A percentile compares a stretch with the other conserved stretches of the same genome.
Conservation (phyloP, 1,140 invertebrate genomes). For the Theocolax elegans region DNA sequence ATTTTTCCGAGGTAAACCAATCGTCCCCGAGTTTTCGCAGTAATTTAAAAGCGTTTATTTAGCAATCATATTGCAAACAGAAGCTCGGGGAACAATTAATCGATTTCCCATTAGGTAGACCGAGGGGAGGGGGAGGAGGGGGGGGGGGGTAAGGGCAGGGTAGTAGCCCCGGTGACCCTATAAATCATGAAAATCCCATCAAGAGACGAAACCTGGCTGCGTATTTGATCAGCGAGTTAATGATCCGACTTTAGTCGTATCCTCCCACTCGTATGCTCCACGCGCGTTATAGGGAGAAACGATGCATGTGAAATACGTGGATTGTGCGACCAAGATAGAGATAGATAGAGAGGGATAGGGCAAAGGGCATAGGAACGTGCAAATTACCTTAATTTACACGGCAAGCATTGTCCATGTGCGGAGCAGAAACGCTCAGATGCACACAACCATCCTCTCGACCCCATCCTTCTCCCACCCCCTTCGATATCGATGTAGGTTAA, state of each 20-base stretch:
- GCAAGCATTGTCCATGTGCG: slow-evolving; percentile 35
- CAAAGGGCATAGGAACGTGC: slow-evolving; percentile 44
- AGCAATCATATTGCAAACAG: slow-evolving; percentile 21
- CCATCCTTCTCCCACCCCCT: background rate
- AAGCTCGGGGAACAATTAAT: slow-evolving; percentile 21
- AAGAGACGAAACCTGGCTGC: slow-evolving; percentile 21
- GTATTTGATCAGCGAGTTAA: slow-evolving; percentile 34
- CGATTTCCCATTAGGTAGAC: slow-evolving; percentile 22
- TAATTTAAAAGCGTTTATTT: slow-evolving; percentile 20
- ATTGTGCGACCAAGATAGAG: background rate
- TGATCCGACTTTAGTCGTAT: slow-evolving; percentile 30
- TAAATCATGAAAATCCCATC: slow-evolving; percentile 41
- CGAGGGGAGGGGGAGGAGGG: too few species aligned
- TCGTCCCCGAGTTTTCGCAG: too few species aligned
- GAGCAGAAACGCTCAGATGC: background rate
- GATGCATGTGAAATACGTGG: slow-evolving; percentile 40
- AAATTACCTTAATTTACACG: slow-evolving; percentile 63
- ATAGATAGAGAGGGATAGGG: background rate
- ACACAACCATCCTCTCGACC: background rate
- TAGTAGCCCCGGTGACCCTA: background rate
- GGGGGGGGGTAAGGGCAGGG: too few species aligned
- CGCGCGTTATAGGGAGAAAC: background rate
- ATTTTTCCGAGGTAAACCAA: too few species aligned
- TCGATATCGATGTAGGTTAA: too few species aligned
- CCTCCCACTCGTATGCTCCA: background rate